Percentiles rank a stretch among this genome's conserved stretches.
phyloP scores from a whole-genome alignment of 2,113 vertebrate genomes.

The Himantopus leucocephalus region DNA sequence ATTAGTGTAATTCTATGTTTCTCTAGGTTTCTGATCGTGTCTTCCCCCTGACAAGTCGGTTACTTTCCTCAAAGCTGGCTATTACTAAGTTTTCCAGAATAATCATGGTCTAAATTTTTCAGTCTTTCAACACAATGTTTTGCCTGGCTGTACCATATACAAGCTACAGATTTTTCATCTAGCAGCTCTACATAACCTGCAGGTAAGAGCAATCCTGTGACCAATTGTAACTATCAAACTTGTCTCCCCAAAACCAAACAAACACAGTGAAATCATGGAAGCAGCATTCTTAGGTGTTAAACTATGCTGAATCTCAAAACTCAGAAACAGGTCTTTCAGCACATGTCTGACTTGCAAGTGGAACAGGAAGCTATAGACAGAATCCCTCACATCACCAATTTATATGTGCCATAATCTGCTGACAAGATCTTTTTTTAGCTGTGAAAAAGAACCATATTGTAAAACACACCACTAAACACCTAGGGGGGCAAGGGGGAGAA shows the following conservation, averaged over 20 bases:
- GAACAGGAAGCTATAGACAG: background rate
- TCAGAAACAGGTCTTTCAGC: background rate
- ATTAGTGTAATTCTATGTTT: background rate
- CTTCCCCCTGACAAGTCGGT: background rate
- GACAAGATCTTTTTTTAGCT: background rate
- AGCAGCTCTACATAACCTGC: background rate
- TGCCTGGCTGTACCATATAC: fast-evolving
- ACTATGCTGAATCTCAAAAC: background rate
- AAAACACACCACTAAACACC: background rate
- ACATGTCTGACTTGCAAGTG: background rate
- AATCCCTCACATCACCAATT: background rate
- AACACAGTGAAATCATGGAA: background rate
- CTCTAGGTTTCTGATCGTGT: background rate
- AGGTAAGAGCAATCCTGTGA: background rate
- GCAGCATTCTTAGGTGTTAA: background rate
- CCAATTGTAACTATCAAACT: background rate
- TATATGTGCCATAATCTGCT: background rate
- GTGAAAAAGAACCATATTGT: background rate
- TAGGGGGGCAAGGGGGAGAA: background rate
- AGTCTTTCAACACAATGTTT: background rate
- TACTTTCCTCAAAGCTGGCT: background rate
- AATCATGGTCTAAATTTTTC: background rate
- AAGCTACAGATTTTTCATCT: background rate
- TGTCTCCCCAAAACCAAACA: background rate
- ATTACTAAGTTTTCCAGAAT: background rate